phyloP scores from a whole-genome alignment of 2,113 vertebrate species.

The Irena cyanogastra region DNA sequence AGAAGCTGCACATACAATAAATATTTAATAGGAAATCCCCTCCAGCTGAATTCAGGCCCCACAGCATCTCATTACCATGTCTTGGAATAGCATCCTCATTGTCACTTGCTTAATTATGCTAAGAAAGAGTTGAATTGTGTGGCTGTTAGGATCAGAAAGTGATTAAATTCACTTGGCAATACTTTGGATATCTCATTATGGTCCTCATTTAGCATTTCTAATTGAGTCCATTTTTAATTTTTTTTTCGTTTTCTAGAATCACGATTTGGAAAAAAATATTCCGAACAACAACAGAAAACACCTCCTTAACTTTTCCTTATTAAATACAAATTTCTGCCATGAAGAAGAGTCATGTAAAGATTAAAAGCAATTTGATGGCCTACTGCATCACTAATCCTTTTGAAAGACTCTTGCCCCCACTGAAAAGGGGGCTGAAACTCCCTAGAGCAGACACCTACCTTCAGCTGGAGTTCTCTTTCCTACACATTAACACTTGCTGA shows the following conservation, averaged over 20 bases:
- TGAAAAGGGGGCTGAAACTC: background rate
- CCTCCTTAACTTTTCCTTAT: conserved; percentile 14
- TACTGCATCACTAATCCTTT: background rate
- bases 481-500: background rate
- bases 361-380: conserved; percentile 15
- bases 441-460: background rate
- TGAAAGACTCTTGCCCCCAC: background rate
- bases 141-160: conserved; percentile 81
- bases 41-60: conserved; percentile 75
- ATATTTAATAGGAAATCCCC: conserved; percentile 85
- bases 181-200: conserved; percentile 81
- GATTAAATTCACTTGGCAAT: conserved; percentile 85
- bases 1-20: conserved; percentile 77
- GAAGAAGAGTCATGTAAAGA: background rate
- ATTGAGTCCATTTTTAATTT: conserved; percentile 66
- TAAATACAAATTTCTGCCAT: background rate
- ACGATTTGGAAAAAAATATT: conserved; percentile 51
- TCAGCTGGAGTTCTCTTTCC: background rate
- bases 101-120: conserved; percentile 85
- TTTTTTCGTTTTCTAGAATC: conserved; percentile 26
- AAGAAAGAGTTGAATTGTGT: conserved; percentile 76
- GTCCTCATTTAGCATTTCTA: conserved; percentile 80
- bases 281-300: background rate
- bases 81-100: conserved; percentile 81
- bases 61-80: conserved; percentile 79